Conservation (phyloP, 2,113 vertebrate genomes). For the Eclectus roratus region DNA sequence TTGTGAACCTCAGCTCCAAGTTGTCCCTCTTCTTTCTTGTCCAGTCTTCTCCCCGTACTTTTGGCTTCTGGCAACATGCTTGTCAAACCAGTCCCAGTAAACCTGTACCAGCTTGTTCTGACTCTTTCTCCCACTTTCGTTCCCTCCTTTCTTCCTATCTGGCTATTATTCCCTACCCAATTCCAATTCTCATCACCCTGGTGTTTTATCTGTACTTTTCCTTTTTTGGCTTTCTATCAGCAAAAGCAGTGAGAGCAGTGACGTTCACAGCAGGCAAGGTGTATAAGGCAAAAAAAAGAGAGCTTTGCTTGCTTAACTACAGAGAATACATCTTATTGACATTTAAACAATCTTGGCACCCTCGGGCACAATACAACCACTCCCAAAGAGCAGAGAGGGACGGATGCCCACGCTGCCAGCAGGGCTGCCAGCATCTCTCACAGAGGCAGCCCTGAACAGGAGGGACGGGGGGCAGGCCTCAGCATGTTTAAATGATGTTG, state of each 20-base stretch:
- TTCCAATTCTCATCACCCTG: background rate
- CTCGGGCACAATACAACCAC: background rate
- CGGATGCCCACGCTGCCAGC: background rate
- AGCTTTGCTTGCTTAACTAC: background rate
- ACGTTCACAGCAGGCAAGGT: background rate
- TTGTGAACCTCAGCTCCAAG: background rate
- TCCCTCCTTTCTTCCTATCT: background rate
- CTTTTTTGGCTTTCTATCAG: background rate
- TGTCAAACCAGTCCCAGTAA: background rate
- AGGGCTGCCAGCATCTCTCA: background rate
- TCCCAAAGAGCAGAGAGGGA: background rate
- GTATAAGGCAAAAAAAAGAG: background rate
- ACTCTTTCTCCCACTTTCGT: background rate
- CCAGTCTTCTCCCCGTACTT: background rate
- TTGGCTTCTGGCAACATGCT: background rate
- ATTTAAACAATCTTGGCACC: background rate
- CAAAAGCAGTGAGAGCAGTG: background rate
- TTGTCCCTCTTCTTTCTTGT: background rate
- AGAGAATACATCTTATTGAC: background rate
- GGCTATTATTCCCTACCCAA: background rate
- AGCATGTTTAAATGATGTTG: background rate
- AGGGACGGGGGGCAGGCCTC: background rate
- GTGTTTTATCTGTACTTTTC: background rate
- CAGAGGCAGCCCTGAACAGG: background rate
- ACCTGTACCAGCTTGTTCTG: background rate